A percentile compares a stretch with the other conserved stretches of the same genome.
Evolutionary conservation across 2,113 vertebrate genomes (phyloP).

Genomic region (Crotophaga sulcirostris): DNA sequence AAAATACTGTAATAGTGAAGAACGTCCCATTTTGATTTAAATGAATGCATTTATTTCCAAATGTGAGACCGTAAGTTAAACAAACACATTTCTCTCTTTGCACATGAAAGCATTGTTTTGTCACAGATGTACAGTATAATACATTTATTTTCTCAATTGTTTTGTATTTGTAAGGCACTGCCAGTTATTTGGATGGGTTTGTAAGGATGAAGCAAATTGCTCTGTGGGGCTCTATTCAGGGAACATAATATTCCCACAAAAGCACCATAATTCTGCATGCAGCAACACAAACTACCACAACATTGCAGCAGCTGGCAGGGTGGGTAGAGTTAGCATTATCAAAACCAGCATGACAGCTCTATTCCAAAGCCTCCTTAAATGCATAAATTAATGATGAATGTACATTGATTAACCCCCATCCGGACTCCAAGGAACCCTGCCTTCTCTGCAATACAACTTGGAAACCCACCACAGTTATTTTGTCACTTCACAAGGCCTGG

Average conservation of each 20-base stretch:
- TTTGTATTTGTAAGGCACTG: constrained; percentile 66
- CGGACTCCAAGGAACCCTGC: not conserved
- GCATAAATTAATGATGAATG: constrained; percentile 66
- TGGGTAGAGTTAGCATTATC: constrained; percentile 25
- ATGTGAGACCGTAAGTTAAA: constrained; percentile 53
- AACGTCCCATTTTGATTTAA: constrained; percentile 67
- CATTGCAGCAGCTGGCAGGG: constrained; percentile 45
- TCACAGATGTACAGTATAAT: constrained; percentile 66
- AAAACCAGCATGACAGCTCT: constrained; percentile 23
- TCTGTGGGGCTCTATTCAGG: constrained; percentile 67
- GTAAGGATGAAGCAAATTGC: constrained; percentile 67
- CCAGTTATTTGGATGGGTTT: constrained; percentile 65
- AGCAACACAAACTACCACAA: constrained; percentile 57
- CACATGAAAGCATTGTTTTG: constrained; percentile 69
- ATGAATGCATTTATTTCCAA: constrained; percentile 66
- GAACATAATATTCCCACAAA: constrained; percentile 68
- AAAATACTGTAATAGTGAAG: constrained; percentile 43
- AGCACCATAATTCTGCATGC: constrained; percentile 67
- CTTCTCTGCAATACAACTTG: not conserved
- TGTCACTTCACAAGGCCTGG: not conserved
- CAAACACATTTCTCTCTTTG: constrained; percentile 66
- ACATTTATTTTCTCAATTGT: constrained; percentile 73
- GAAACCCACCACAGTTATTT: not conserved
- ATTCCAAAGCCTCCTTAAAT: constrained; percentile 10
- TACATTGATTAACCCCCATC: constrained; percentile 51